A percentile compares a stretch with the other conserved stretches of the same genome.
Conservation (phyloP, 92 coral and sea anemone genomes). For the Virgularia gustaviana region DNA sequence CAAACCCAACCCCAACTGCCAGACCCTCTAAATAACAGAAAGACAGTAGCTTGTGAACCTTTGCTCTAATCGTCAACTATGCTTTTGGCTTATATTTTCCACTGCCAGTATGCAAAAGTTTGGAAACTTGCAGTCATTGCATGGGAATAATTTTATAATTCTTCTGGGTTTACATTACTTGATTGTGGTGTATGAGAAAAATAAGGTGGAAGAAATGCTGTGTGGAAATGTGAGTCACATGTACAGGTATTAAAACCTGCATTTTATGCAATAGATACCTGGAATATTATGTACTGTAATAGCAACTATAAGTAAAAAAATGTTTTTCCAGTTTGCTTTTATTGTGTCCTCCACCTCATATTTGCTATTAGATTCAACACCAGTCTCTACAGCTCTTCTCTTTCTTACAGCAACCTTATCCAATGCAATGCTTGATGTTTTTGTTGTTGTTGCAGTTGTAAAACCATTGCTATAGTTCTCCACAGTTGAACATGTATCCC, state of each 20-base stretch:
- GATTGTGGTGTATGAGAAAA: neutral
- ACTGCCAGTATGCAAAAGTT: no score
- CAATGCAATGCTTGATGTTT: neutral
- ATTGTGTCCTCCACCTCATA: neutral
- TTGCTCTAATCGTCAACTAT: no score
- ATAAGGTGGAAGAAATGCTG: neutral
- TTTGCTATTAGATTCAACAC: neutral
- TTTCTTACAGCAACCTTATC: conserved; percentile 9
- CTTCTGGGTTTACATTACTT: neutral
- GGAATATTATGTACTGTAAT: conserved; percentile 96
- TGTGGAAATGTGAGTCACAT: no score
- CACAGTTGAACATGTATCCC: no score
- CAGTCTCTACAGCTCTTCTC: neutral
- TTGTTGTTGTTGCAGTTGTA: neutral
- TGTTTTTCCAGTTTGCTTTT: conserved; percentile 78
- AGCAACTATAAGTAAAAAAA: conserved; percentile 79
- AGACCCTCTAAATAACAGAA: conserved; percentile 68
- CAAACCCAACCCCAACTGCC: conserved; percentile 99
- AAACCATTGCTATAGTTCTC: neutral
- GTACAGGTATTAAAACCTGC: no score
- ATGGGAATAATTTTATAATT: neutral
- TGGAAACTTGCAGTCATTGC: neutral
- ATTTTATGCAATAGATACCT: no score
- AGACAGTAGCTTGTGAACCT: neutral
- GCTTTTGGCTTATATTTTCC: neutral